Base-by-base conservation (phyloP, 2,888 invertebrate species). In the Dicycla oo region DNA sequence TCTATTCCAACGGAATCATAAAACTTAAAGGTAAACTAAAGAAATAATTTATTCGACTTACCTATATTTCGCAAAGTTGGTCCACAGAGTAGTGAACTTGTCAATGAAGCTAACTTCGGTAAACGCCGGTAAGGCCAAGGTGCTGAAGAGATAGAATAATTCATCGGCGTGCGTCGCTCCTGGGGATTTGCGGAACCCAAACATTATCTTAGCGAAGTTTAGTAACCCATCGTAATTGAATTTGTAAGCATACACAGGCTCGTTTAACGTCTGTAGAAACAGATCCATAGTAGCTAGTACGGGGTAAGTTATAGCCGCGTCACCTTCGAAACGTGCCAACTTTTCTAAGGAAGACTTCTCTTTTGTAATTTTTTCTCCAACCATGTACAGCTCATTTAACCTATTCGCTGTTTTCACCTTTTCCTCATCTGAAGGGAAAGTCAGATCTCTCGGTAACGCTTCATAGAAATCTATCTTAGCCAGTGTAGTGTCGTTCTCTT, bases 141-240 rank as follows among this genome's bases (percentile, higher is more conserved):
- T 62, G 71, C 92, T 95, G 72, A 95, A 95, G 78, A 96, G 88
- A 72, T 95, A 96, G 77, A 95, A 95, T 3, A 96, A 70, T n/a
- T 95, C 96, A 76, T 96, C 95, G 0, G 94, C 95, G 64, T 96
- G 96, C 0, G 94, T 92, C 0, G 95, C 95, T 2, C 95, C 95
- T 0, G 93, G 91, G n/a, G 88, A 83, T 2, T 78, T 82, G 18
- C 83, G 69, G 68, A 91, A 93, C 0, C 93, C 93, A 67, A 78
- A 93, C 11, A 86, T 65, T 8, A 88, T 49, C 82, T 95, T 95
- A 0, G 92, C 91, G 4, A 93, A 73, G 83, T 96, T 96, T 86
- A 95, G 84, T 89, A 91, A 91, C 0, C 95, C 95, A 70, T 92
- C 91, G 69, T 94, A 93, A 57, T 85, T 85, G 51, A 95, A 90